phyloP scores from a whole-genome alignment of 2,797 vertebrate species.

The Cuculus canorus region DNA sequence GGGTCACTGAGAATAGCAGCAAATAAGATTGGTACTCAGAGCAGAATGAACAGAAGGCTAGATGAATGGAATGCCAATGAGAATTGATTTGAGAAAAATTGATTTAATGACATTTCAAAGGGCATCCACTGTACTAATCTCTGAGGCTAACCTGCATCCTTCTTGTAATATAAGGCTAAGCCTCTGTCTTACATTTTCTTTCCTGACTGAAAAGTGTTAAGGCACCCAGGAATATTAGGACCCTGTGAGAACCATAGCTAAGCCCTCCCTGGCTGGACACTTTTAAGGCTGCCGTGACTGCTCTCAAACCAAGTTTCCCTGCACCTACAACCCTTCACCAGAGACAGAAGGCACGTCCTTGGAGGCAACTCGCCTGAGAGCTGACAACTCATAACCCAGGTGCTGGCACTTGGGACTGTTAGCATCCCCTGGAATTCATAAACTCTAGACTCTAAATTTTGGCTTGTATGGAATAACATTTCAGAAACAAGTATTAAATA shows the following conservation, averaged over 20 bases:
- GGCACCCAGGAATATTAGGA: not conserved
- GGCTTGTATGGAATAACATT: not conserved
- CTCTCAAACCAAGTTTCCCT: not conserved
- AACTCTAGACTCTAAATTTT: not conserved
- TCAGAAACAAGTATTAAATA: not conserved
- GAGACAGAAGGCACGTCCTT: not conserved
- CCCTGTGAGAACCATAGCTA: not conserved
- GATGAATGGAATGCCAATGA: slow-evolving; percentile 7
- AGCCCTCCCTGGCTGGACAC: too few relatives aligned
- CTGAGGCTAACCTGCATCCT: not conserved
- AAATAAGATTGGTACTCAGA: not conserved
- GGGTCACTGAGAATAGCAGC: not conserved
- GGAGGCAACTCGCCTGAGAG: not conserved
- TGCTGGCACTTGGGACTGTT: not conserved
- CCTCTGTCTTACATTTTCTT: not conserved
- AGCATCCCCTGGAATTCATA: not conserved
- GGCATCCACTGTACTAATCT: not conserved
- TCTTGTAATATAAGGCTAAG: not conserved
- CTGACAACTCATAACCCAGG: not conserved
- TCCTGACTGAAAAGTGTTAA: not conserved
- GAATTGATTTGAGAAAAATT: not conserved
- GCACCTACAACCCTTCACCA: not conserved
- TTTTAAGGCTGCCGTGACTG: not conserved
- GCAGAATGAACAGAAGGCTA: not conserved
- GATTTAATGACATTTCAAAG: slow-evolving; percentile 5